A percentile compares a stretch with the other conserved stretches of the same genome.
These are phyloP conservation scores for Probosciger aterrimus DNA, from an alignment of 2,113 vertebrate genomes.

Conservation along the genomic window DNA sequence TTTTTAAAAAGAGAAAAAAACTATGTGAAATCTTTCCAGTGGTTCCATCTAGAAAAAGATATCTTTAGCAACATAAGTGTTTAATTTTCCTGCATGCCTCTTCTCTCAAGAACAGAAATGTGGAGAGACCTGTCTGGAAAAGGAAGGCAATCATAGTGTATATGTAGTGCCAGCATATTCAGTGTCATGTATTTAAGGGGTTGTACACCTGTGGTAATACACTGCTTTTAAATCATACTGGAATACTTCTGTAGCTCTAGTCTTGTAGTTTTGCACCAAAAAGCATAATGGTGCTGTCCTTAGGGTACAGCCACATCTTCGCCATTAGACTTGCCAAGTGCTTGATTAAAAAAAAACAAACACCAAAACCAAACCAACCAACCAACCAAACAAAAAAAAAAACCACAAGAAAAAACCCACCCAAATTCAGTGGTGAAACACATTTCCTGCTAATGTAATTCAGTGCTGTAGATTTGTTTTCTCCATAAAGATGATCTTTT, in stretches of 20 bases:
- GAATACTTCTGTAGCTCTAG: not conserved
- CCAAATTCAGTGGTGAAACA: not conserved
- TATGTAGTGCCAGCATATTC: not conserved
- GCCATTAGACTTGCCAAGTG: not conserved
- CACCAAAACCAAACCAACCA: too few species aligned
- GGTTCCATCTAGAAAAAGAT: not conserved
- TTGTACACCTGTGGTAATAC: not conserved
- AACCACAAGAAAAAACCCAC: not conserved
- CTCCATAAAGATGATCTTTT: not conserved
- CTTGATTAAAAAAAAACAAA: not conserved
- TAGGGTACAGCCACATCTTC: not conserved
- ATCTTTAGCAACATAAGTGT: not conserved
- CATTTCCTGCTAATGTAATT: not conserved
- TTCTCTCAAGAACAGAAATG: not conserved
- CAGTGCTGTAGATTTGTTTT: not conserved
- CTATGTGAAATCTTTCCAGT: not conserved
- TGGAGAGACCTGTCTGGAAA: not conserved
- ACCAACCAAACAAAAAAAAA: not conserved
- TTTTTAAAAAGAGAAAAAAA: conserved; percentile 11
- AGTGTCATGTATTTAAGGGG: not conserved
- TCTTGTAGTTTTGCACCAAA: not conserved
- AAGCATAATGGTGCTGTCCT: not conserved
- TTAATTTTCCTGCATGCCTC: not conserved
- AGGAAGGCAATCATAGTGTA: not conserved
- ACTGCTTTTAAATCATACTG: not conserved